phyloP scores from a whole-genome alignment of 2,113 vertebrate species.

The Onychostruthus taczanowskii region DNA sequence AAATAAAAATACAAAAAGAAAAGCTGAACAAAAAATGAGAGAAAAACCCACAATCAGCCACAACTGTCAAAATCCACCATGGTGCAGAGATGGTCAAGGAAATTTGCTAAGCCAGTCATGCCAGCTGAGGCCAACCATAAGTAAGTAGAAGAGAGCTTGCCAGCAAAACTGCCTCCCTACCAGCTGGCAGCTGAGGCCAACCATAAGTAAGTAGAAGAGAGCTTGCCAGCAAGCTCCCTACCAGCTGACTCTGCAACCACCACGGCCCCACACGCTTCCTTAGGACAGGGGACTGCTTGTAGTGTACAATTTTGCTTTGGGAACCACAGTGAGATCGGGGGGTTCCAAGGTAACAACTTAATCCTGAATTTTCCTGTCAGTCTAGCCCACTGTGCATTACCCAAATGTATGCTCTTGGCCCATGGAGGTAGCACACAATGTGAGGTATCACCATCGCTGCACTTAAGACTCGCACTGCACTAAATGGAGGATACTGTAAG shows the following conservation, averaged over 20 bases:
- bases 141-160: not conserved
- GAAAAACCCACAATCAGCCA: not conserved
- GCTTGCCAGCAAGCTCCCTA: not conserved
- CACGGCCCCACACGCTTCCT: fast-evolving
- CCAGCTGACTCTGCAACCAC: not conserved
- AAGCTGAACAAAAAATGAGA: not conserved
- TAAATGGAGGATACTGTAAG: not conserved
- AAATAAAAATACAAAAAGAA: not conserved
- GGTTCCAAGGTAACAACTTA: not conserved
- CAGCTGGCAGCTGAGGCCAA: not conserved
- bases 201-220: not conserved
- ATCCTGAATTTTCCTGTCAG: not conserved
- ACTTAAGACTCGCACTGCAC: not conserved
- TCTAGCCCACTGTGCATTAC: not conserved
- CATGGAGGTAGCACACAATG: fast-evolving
- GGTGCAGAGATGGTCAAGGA: not conserved
- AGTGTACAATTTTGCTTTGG: not conserved
- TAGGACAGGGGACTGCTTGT: not conserved
- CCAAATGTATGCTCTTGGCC: not conserved
- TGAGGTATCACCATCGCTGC: fast-evolving
- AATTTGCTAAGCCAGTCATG: not conserved
- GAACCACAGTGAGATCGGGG: not conserved
- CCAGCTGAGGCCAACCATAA: not conserved
- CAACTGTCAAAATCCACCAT: not conserved
- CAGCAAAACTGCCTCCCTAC: not conserved